Conservation (phyloP, 2,113 vertebrate genomes). For the Neodon shergylaensis region DNA sequence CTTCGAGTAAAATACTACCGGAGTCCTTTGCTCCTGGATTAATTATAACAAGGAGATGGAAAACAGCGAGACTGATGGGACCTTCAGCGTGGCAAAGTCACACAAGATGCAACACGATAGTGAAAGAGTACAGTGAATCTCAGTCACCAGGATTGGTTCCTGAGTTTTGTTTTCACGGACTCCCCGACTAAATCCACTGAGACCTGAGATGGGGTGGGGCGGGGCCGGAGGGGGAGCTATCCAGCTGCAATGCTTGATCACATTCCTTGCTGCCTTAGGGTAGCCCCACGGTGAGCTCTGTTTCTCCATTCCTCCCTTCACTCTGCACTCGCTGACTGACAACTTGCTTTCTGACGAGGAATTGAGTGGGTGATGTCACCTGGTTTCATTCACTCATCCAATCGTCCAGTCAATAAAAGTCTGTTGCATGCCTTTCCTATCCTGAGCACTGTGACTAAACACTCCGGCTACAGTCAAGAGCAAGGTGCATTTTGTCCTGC, state of each 20-base stretch:
- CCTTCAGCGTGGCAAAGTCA: background rate
- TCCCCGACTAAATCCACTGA: background rate
- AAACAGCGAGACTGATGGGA: background rate
- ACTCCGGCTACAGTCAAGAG: background rate
- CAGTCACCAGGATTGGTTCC: background rate
- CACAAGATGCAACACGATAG: background rate
- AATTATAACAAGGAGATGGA: conserved; percentile 7
- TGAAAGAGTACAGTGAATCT: background rate
- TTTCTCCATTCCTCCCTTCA: background rate
- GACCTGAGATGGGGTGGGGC: no score
- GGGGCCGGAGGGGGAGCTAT: background rate
- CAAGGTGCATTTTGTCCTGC: background rate
- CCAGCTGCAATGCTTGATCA: background rate
- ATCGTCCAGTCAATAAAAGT: background rate
- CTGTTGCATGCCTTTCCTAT: background rate
- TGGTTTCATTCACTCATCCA: background rate
- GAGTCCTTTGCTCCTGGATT: background rate
- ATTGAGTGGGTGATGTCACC: background rate
- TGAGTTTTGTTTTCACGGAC: background rate
- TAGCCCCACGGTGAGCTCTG: background rate
- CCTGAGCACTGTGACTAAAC: background rate
- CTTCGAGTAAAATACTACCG: background rate
- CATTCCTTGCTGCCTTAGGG: background rate
- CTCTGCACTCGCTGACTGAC: background rate
- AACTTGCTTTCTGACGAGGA: background rate